Percentiles rank a stretch among this genome's conserved stretches.
These are phyloP conservation scores for Eubucco bourcierii DNA, from an alignment of 2,113 vertebrate genomes.

Conservation along the genomic window DNA sequence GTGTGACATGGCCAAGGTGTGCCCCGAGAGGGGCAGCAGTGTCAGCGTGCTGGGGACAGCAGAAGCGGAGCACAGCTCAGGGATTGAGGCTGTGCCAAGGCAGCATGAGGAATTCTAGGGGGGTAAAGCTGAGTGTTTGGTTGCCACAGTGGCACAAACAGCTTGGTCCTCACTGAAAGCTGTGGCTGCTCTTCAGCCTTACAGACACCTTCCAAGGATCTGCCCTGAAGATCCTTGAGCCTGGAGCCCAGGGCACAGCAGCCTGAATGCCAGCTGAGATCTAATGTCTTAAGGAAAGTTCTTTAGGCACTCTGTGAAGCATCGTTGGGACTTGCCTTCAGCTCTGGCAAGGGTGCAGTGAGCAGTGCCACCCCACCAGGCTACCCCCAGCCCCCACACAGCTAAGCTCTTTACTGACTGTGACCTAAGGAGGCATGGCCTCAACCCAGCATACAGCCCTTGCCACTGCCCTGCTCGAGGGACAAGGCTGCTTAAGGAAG, in stretches of 20 bases:
- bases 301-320: background rate
- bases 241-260: background rate
- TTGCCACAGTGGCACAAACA: background rate
- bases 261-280: background rate
- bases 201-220: background rate
- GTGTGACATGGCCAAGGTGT: background rate
- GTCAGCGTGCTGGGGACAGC: background rate
- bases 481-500: background rate
- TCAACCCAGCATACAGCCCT: background rate
- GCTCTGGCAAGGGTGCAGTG: background rate
- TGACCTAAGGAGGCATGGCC: background rate
- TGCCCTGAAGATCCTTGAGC: background rate
- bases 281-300: background rate
- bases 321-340: background rate
- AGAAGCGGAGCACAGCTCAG: background rate
- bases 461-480: background rate
- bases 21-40: background rate
- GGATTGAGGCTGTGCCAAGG: background rate
- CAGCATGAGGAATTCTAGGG: background rate
- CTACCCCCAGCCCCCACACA: background rate
- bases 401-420: background rate
- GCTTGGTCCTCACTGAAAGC: background rate
- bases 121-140: background rate
- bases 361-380: background rate
- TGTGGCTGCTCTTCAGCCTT: background rate